Conservation (phyloP, 1,140 invertebrate species). For the Telenomus remus region DNA sequence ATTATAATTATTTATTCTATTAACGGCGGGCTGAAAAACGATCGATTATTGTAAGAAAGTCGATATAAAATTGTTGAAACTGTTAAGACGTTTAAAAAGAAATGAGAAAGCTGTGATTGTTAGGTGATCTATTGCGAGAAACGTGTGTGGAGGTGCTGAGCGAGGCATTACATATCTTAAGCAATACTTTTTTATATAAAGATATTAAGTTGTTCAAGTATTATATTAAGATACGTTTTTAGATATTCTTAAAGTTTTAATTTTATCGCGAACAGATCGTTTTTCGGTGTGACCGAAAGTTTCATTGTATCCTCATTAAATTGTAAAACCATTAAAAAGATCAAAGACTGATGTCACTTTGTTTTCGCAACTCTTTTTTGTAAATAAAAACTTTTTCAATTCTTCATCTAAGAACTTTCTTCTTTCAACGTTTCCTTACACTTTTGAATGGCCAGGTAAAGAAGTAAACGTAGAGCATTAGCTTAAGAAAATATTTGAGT, state of each 20-base stretch:
- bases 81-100: slow-evolving; percentile 17
- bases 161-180: too few species aligned
- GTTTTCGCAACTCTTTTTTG: too few species aligned
- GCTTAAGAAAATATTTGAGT: slow-evolving; percentile 11
- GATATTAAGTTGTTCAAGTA: too few species aligned
- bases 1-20: neutral
- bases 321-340: slow-evolving; percentile 23
- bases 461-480: neutral
- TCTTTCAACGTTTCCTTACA: too few species aligned
- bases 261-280: slow-evolving; percentile 14
- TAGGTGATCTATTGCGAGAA: slow-evolving; percentile 11
- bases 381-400: too few species aligned
- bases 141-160: too few species aligned
- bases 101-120: slow-evolving; percentile 27
- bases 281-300: slow-evolving; percentile 14
- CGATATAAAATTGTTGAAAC: slow-evolving; percentile 23
- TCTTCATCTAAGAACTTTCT: too few species aligned
- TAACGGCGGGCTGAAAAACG: slow-evolving; percentile 8
- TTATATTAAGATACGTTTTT: too few species aligned
- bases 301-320: slow-evolving; percentile 11
- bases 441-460: too few species aligned
- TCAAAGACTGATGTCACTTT: slow-evolving; percentile 6
- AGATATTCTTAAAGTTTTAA: too few species aligned
- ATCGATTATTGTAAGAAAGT: neutral
- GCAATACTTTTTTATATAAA: too few species aligned